Conservation (phyloP, 2,888 invertebrate genomes). For the Trichogramma dendrolimi region DNA sequence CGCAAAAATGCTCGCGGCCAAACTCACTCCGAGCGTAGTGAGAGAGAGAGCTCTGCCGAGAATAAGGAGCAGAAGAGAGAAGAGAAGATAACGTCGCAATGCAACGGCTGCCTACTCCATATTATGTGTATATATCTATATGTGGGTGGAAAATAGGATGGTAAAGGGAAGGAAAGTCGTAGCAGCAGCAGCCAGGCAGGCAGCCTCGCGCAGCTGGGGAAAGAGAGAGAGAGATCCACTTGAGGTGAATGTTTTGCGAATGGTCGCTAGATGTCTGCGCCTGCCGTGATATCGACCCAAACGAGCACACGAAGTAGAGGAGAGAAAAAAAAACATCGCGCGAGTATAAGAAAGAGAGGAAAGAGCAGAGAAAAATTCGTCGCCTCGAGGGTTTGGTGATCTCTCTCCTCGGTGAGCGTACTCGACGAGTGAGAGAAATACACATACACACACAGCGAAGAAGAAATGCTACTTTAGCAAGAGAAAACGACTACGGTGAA, state of each 20-base stretch:
- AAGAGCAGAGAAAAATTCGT: neutral
- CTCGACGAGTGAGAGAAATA: too few species aligned
- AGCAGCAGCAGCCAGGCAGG: slow-evolving; percentile 5
- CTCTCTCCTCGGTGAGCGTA: too few species aligned
- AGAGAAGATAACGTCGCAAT: slow-evolving; percentile 19
- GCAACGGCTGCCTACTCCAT: slow-evolving; percentile 8
- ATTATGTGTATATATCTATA: neutral
- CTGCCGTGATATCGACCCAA: slow-evolving; percentile 50
- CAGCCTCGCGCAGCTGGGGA: slow-evolving; percentile 5
- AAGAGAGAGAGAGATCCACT: slow-evolving; percentile 40
- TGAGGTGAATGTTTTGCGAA: slow-evolving; percentile 53
- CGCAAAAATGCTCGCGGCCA: neutral
- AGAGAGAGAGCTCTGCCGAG: slow-evolving; percentile 6
- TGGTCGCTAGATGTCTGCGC: slow-evolving; percentile 53
- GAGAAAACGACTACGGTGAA: slow-evolving; percentile 10
- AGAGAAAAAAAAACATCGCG: too few species aligned
- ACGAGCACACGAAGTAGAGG: slow-evolving; percentile 35
- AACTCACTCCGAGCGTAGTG: too few species aligned
- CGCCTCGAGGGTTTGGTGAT: too few species aligned
- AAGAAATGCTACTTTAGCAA: slow-evolving; percentile 15
- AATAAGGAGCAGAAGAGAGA: neutral
- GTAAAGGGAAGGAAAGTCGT: slow-evolving; percentile 15
- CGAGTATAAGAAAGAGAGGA: neutral
- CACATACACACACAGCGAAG: neutral
- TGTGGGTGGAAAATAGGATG: slow-evolving; percentile 25